These are phyloP conservation scores for Conomelus anceps DNA, from an alignment of 2,888 invertebrate genomes.

Conservation along the genomic window DNA sequence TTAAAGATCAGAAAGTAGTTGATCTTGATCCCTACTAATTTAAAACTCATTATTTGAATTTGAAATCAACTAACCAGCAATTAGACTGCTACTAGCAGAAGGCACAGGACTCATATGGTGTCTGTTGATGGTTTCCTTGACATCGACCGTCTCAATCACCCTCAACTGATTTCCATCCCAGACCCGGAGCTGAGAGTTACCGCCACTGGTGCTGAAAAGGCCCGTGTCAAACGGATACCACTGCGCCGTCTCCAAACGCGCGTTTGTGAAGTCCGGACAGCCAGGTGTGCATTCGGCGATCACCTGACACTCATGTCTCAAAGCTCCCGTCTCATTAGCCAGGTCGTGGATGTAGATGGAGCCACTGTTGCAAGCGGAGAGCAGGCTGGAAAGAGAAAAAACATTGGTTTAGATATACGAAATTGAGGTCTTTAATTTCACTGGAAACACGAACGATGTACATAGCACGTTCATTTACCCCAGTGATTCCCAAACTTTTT, in stretches of 20 bases:
- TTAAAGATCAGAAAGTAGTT: too few relatives aligned
- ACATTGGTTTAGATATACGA: background rate
- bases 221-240: constrained; percentile 29
- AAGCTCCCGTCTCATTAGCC: constrained; percentile 12
- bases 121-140: constrained; percentile 21
- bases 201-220: constrained; percentile 21
- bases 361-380: constrained; percentile 24
- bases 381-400: constrained; percentile 16
- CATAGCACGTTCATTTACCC: too few relatives aligned
- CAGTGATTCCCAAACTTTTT: too few relatives aligned
- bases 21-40: too few relatives aligned
- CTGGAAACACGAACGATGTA: too few relatives aligned
- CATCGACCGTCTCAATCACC: constrained; percentile 14
- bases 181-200: constrained; percentile 20
- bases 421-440: too few relatives aligned
- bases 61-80: constrained; percentile 22
- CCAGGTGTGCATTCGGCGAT: constrained; percentile 7
- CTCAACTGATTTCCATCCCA: constrained; percentile 24
- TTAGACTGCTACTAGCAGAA: constrained; percentile 13
- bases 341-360: constrained; percentile 22
- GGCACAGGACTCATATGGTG: constrained; percentile 22
- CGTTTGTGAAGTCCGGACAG: background rate
- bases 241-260: constrained; percentile 24
- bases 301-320: constrained; percentile 14
- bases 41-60: too few relatives aligned